Conservation (phyloP, 2,888 invertebrate species). For the Linnaemya vulpina region DNA sequence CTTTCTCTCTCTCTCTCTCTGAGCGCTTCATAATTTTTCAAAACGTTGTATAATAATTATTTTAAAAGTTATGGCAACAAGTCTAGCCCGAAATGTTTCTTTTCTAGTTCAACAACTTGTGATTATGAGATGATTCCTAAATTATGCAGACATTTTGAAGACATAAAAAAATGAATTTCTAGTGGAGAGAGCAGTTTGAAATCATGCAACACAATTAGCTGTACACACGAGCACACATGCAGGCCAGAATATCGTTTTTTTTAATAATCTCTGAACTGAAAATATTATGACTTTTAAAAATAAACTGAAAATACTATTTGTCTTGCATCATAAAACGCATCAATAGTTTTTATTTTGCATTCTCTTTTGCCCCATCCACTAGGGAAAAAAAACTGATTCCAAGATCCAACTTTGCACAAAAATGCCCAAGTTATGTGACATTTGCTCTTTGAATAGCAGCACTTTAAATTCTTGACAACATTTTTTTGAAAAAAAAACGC, state of each 20-base stretch:
- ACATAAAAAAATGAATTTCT: background rate
- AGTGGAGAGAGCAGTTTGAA: background rate
- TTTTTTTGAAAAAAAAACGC: constrained; percentile 47
- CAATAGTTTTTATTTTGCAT: background rate
- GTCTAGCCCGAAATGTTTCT: background rate
- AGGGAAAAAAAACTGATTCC: background rate
- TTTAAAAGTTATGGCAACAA: too few species aligned
- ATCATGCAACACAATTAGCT: background rate
- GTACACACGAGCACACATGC: too few species aligned
- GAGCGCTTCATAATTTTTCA: too few species aligned
- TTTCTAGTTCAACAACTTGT: background rate
- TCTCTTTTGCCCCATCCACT: background rate
- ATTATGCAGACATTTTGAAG: background rate
- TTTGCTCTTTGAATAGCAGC: constrained; percentile 70
- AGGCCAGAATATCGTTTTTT: background rate
- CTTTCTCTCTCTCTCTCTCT: too few species aligned
- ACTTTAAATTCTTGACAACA: constrained; percentile 70
- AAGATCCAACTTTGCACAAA: constrained; percentile 48
- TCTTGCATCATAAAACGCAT: background rate
- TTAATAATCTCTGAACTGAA: background rate
- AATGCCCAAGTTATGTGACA: constrained; percentile 66
- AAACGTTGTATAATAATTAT: too few species aligned
- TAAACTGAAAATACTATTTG: background rate
- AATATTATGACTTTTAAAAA: constrained; percentile 9
- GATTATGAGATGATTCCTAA: background rate